phyloP scores from a whole-genome alignment of 1,140 invertebrate genomes.

The Procambarus virginalis region DNA sequence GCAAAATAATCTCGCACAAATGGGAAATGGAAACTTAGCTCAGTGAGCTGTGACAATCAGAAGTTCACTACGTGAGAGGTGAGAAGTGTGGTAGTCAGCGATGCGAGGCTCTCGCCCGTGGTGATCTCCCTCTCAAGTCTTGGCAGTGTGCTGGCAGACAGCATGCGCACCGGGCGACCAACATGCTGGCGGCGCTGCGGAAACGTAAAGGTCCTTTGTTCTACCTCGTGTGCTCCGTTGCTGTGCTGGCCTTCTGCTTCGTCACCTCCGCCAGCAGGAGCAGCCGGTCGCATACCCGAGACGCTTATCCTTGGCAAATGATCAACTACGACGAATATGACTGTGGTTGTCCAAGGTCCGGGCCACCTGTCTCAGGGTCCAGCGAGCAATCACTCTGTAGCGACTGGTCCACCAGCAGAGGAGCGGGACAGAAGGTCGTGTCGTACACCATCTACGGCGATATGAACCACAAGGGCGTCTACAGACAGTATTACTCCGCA shows the following conservation, averaged over 20 bases:
- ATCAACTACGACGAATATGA: slow-evolving; percentile 45
- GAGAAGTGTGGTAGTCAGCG: too few relatives aligned
- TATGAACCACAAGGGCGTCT: not conserved
- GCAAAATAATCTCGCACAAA: too few relatives aligned
- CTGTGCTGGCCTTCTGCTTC: slow-evolving; percentile 10
- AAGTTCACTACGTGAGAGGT: too few relatives aligned
- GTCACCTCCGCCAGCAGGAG: not conserved
- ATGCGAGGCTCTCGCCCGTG: too few relatives aligned
- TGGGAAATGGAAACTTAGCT: too few relatives aligned
- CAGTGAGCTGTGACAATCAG: too few relatives aligned
- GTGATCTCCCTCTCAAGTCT: too few relatives aligned
- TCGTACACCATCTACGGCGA: slow-evolving; percentile 56
- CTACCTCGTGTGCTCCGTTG: slow-evolving; percentile 8
- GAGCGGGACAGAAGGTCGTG: slow-evolving; percentile 52
- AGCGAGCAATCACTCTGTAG: slow-evolving; percentile 46
- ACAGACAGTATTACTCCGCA: slow-evolving; percentile 50
- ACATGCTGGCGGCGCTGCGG: slow-evolving; percentile 4
- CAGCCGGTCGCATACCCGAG: not conserved
- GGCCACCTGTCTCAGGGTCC: slow-evolving; percentile 1
- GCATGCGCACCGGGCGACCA: not conserved
- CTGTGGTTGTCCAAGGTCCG: slow-evolving; percentile 43
- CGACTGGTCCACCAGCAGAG: slow-evolving; percentile 51
- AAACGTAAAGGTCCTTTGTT: slow-evolving; percentile 17
- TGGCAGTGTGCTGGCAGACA: slow-evolving; percentile 2
- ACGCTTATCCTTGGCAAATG: slow-evolving; percentile 32